Evolutionary conservation across 2,797 vertebrate species (phyloP), one percentile per base, ranked within the genome.

Genomic region (Jordanella pulchra): DNA sequence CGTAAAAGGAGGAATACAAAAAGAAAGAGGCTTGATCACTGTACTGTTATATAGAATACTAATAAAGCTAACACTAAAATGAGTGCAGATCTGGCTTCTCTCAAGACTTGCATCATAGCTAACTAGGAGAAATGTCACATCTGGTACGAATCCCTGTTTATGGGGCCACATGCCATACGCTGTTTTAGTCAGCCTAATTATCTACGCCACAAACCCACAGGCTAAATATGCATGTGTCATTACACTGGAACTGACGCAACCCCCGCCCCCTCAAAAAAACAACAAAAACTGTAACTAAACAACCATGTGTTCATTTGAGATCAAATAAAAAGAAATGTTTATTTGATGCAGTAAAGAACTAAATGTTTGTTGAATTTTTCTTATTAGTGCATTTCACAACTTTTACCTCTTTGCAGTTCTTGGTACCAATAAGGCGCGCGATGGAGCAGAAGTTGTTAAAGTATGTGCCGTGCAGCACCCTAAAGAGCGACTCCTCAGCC

Each of bases 361-460:
- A 1, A 15, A n/a, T 42, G 23, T 42, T 42, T 42, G 25, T 54
- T 54, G n/a, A 12, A 11, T 2, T 54, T 25, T 35, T 1, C 18
- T 11, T 23, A 61, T n/a, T 21, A 53, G 18, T 30, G 27, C 17
- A 58, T 30, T 17, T 30, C 17, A 66, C 39, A 0, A 25, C 54
- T 35, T 15, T 86, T 88, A 98, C 97, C 97, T 99, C 96, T 79
- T 96, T 98, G 93, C 98, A 99, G 3, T 95, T 98, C 93, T 99
- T 99, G 28, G 97, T 97, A 54, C 96, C 96, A 75, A 99, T 96
- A 66, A 99, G 97, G 50, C 96, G 94, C 68, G 97, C 95, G 2
- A 99, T 99, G 12, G 97, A 98, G 88, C 98, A 99, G 95, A 99
- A 99, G 93, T 99, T 99, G 95, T 99, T 99, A 94, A 96, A 98